Evolutionary conservation across 1,140 invertebrate genomes (phyloP).

Genomic region (Procambarus virginalis): DNA sequence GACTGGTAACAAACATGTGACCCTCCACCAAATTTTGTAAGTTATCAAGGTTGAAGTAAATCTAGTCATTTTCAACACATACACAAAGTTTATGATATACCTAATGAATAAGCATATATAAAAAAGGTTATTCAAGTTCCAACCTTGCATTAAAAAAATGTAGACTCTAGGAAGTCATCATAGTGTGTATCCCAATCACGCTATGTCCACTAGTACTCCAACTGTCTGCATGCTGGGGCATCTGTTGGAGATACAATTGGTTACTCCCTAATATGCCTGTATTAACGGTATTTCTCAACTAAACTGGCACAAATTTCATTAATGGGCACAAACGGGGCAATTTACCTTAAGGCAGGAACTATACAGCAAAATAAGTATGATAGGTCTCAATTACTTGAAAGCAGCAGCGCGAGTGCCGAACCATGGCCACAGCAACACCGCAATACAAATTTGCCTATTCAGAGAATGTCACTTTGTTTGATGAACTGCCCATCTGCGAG

Average conservation of each 20-base stretch:
- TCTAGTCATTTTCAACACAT: background rate
- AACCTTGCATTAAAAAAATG: background rate
- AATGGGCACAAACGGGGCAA: background rate
- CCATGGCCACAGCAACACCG: too few species aligned
- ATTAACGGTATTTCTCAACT: background rate
- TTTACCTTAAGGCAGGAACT: background rate
- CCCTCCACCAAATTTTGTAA: background rate
- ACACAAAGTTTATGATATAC: background rate
- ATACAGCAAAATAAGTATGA: background rate
- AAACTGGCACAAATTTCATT: background rate
- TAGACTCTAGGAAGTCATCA: background rate
- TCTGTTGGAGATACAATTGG: background rate
- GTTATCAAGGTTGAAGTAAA: background rate
- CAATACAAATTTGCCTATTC: too few species aligned
- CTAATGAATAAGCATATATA: constrained; percentile 1
- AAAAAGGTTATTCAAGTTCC: background rate
- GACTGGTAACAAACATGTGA: background rate
- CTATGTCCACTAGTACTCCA: background rate
- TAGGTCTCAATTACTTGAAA: background rate
- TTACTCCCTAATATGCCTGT: background rate
- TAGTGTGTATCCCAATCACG: background rate
- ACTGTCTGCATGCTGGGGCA: background rate
- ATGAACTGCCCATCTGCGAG: too few species aligned
- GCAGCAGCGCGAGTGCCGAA: too few species aligned
- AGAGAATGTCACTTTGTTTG: too few species aligned